A percentile compares a stretch with the other conserved stretches of the same genome.
Conservation (phyloP, 2,113 vertebrate species). For the Gymnobelideus leadbeateri region DNA sequence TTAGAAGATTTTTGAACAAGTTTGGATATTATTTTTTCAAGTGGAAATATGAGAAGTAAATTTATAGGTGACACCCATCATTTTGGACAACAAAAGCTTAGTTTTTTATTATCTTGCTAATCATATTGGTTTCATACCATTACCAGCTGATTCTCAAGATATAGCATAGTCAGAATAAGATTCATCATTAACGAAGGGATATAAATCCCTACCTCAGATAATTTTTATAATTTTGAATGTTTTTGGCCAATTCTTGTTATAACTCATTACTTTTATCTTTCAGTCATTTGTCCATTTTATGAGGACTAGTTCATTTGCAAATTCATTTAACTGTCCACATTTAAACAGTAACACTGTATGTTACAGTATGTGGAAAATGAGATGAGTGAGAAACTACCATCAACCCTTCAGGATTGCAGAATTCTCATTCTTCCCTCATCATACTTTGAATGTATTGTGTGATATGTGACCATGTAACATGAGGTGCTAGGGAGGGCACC, state of each 20-base stretch:
- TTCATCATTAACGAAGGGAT: not conserved
- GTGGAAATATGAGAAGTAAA: not conserved
- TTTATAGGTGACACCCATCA: not conserved
- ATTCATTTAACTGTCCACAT: too few species aligned
- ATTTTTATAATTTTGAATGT: not conserved
- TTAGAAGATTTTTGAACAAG: not conserved
- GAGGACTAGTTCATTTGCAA: not conserved
- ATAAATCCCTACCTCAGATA: not conserved
- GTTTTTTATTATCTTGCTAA: not conserved
- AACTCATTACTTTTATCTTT: not conserved
- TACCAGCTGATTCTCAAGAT: not conserved
- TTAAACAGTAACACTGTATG: too few species aligned
- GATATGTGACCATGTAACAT: too few species aligned
- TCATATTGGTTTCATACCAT: not conserved
- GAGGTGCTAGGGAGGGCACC: too few species aligned
- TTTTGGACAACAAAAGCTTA: not conserved
- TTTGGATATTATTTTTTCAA: not conserved
- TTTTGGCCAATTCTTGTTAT: not conserved
- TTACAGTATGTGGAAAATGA: too few species aligned
- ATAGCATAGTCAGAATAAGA: not conserved
- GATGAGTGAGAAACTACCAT: too few species aligned
- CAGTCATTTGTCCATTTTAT: not conserved
- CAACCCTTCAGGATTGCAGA: too few species aligned
- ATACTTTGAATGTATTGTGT: too few species aligned
- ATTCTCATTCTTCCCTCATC: too few species aligned